A percentile compares a stretch with the other conserved stretches of the same genome.
Conservation (phyloP, 2,797 vertebrate species). For the Prunella strophiata region DNA sequence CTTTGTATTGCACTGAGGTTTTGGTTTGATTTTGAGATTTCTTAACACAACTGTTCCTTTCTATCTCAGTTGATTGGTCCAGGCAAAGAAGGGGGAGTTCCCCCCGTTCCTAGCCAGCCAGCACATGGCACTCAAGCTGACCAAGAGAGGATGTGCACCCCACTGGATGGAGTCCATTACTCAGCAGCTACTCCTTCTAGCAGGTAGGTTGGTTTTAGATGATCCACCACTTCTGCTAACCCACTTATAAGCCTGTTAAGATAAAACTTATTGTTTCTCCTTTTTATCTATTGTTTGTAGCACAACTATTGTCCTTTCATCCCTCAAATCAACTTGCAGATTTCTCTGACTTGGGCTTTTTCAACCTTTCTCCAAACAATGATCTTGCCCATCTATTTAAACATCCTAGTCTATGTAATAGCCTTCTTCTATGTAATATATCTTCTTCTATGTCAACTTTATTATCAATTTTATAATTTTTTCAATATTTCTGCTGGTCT, state of each 20-base stretch:
- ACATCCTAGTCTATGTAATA: neutral
- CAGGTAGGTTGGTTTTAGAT: slow-evolving; percentile 77
- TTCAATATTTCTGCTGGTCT: neutral
- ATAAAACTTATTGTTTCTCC: neutral
- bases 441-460: neutral
- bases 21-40: neutral
- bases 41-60: slow-evolving; percentile 38
- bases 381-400: neutral
- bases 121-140: slow-evolving; percentile 86
- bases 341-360: neutral
- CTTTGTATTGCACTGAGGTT: neutral
- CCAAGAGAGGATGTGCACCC: slow-evolving; percentile 79
- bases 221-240: neutral
- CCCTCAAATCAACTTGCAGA: neutral
- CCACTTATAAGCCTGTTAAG: neutral
- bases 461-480: neutral
- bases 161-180: slow-evolving; percentile 78
- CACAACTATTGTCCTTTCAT: neutral
- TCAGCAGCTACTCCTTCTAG: slow-evolving; percentile 85
- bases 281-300: neutral
- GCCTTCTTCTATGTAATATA: neutral
- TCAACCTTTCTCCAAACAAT: neutral
- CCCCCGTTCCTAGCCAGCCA: slow-evolving; percentile 82
- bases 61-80: slow-evolving; percentile 80
- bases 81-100: slow-evolving; percentile 89